A percentile compares a stretch with the other conserved stretches of the same genome.
Conservation (phyloP, 1,140 invertebrate genomes). For the Drosophila nebulosa region DNA sequence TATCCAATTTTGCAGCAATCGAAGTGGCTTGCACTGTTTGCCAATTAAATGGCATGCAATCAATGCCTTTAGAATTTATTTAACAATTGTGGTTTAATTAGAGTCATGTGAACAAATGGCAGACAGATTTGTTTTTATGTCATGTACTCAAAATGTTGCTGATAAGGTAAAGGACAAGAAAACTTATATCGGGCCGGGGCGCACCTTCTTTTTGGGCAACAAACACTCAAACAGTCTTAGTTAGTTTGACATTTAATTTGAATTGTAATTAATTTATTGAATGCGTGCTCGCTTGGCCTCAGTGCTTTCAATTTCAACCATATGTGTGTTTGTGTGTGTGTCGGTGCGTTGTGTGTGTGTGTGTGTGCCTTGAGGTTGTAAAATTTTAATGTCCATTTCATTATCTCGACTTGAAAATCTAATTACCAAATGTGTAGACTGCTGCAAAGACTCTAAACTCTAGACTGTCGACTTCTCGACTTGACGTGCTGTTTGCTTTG, state of each 20-base stretch:
- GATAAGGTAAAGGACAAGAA: slow-evolving; percentile 1
- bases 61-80: slow-evolving; percentile 54
- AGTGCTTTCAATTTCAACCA: slow-evolving; percentile 44
- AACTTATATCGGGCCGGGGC: slow-evolving; percentile 1
- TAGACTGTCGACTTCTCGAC: background rate
- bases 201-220: slow-evolving; percentile 24
- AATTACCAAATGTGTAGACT: slow-evolving; percentile 71
- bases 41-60: no score
- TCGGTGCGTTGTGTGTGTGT: slow-evolving; percentile 5
- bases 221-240: slow-evolving; percentile 38
- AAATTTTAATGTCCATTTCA: slow-evolving; percentile 74
- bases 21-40: slow-evolving; percentile 10
- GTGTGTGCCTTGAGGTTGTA: slow-evolving; percentile 49
- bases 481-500: background rate
- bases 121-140: slow-evolving; percentile 9
- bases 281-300: slow-evolving; percentile 26
- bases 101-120: slow-evolving; percentile 27
- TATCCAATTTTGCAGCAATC: background rate
- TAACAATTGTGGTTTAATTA: slow-evolving; percentile 66
- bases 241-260: slow-evolving; percentile 50
- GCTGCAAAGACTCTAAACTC: slow-evolving; percentile 32
- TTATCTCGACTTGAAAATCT: slow-evolving; percentile 70
- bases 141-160: background rate
- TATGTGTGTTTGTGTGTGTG: slow-evolving; percentile 1
- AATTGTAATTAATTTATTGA: slow-evolving; percentile 75